Percentiles rank a stretch among this genome's conserved stretches.
phyloP scores from a whole-genome alignment of 2,888 invertebrate genomes.

The Nomada fucata region DNA sequence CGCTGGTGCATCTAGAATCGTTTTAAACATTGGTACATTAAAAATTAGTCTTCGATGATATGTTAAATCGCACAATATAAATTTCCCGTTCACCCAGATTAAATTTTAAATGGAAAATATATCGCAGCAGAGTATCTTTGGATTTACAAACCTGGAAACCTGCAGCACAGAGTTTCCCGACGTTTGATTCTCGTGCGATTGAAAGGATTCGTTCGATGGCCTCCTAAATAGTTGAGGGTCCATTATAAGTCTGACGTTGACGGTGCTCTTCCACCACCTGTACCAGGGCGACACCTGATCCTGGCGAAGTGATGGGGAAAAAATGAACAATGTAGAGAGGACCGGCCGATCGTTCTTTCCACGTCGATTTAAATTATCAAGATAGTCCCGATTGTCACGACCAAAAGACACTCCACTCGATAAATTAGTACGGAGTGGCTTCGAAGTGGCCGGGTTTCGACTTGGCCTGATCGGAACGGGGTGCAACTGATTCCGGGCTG shows the following conservation, averaged over 20 bases:
- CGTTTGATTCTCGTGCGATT: constrained; percentile 65
- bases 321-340: not conserved
- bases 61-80: too few species aligned
- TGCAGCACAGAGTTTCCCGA: constrained; percentile 3
- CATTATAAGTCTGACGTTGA: constrained; percentile 87
- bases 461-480: constrained; percentile 52
- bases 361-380: constrained; percentile 63
- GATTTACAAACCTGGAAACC: constrained; percentile 24
- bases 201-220: constrained; percentile 65
- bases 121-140: not conserved
- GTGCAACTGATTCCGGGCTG: constrained; percentile 62
- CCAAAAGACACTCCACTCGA: constrained; percentile 63
- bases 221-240: constrained; percentile 84
- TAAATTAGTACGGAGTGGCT: constrained; percentile 64
- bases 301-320: constrained; percentile 64
- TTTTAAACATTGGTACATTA: too few species aligned
- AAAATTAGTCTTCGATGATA: too few species aligned
- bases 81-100: not conserved
- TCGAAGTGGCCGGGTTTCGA: constrained; percentile 41
- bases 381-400: constrained; percentile 64
- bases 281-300: constrained; percentile 90
- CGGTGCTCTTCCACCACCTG: constrained; percentile 88
- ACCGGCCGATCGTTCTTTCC: constrained; percentile 19
- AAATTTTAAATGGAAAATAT: not conserved
- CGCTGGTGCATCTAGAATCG: not conserved